phyloP scores from a whole-genome alignment of 2,888 invertebrate species.

The Mycalesis mineus region DNA sequence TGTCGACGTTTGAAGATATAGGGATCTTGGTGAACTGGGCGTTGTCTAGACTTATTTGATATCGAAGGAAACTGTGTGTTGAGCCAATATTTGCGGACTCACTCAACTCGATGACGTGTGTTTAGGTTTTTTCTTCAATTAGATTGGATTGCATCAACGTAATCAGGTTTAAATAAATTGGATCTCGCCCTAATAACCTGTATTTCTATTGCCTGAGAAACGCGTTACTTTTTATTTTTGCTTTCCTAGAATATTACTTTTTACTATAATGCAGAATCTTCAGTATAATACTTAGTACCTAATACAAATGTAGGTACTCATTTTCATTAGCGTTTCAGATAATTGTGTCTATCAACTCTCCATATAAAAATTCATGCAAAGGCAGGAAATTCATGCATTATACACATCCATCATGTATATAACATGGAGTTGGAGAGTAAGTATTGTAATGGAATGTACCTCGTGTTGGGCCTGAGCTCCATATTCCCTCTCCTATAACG shows the following conservation, averaged over 20 bases:
- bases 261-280: background rate
- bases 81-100: conserved; percentile 62
- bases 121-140: conserved; percentile 45
- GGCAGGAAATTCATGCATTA: too few relatives aligned
- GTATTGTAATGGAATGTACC: too few relatives aligned
- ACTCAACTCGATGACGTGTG: conserved; percentile 58
- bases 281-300: too few relatives aligned
- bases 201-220: background rate
- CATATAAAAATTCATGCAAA: too few relatives aligned
- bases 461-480: too few relatives aligned
- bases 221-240: background rate
- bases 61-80: conserved; percentile 61
- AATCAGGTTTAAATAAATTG: conserved; percentile 23
- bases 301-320: too few relatives aligned
- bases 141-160: conserved; percentile 35
- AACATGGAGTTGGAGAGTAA: too few relatives aligned
- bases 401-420: too few relatives aligned
- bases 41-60: conserved; percentile 64
- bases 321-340: too few relatives aligned
- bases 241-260: background rate
- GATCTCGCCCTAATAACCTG: background rate
- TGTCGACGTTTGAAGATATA: conserved; percentile 13
- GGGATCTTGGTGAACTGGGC: conserved; percentile 41
- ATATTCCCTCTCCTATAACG: too few relatives aligned
- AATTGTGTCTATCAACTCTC: too few relatives aligned